Conservation (phyloP, 2,888 invertebrate species). For the Xylota segnis region DNA sequence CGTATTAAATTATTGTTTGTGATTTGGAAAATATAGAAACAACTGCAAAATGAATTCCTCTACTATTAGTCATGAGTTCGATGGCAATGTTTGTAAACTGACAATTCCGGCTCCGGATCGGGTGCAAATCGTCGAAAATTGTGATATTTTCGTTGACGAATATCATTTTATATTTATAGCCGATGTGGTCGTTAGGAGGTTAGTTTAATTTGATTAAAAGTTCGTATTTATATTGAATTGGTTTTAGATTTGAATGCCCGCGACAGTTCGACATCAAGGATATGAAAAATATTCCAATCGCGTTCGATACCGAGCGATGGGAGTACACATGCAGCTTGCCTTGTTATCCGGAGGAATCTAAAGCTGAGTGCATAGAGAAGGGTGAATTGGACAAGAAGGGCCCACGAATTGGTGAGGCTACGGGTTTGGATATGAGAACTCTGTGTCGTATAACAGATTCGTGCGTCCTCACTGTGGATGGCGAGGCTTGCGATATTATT, state of each 20-base stretch:
- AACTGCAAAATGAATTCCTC: slow-evolving; percentile 28
- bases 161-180: slow-evolving; percentile 81
- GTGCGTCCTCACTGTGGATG: slow-evolving; percentile 81
- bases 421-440: slow-evolving; percentile 78
- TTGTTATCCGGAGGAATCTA: slow-evolving; percentile 78
- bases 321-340: slow-evolving; percentile 79
- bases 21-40: background rate
- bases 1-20: background rate
- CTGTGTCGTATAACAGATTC: slow-evolving; percentile 82
- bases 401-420: slow-evolving; percentile 57
- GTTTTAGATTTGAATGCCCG: slow-evolving; percentile 79
- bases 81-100: slow-evolving; percentile 53
- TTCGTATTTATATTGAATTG: background rate
- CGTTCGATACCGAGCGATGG: slow-evolving; percentile 77
- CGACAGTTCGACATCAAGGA: slow-evolving; percentile 81
- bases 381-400: slow-evolving; percentile 75
- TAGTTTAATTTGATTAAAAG: slow-evolving; percentile 64
- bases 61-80: slow-evolving; percentile 26
- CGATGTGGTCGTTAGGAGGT: slow-evolving; percentile 80
- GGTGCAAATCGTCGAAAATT: slow-evolving; percentile 80
- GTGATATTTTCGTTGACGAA: slow-evolving; percentile 82
- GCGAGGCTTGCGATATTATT: slow-evolving; percentile 78
- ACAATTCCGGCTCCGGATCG: slow-evolving; percentile 60
- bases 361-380: slow-evolving; percentile 66
- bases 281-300: slow-evolving; percentile 80